A percentile compares a stretch with the other conserved stretches of the same genome.
These are phyloP conservation scores for Oceanodroma tethys DNA, from an alignment of 2,113 vertebrate species.

Conservation along the genomic window DNA sequence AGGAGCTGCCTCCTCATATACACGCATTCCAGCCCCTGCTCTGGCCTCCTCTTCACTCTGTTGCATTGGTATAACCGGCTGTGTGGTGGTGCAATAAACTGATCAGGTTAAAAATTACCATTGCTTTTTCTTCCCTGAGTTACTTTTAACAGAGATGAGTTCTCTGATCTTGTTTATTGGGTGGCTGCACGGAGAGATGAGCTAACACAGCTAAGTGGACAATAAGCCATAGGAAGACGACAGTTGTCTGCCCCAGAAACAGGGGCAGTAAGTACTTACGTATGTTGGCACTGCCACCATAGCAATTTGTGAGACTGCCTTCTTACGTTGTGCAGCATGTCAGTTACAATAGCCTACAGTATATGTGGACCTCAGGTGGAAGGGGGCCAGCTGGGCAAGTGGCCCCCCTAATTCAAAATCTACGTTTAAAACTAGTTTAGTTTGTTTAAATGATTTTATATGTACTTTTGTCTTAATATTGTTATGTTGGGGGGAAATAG, in stretches of 20 bases:
- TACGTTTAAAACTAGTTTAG: neutral
- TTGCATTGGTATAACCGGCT: neutral
- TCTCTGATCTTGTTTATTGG: neutral
- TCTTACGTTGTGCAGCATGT: neutral
- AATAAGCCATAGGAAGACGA: neutral
- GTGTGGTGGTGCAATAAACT: neutral
- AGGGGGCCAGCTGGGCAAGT: neutral
- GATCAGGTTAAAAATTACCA: neutral
- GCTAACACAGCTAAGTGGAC: neutral
- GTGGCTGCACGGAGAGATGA: neutral
- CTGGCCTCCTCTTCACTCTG: neutral
- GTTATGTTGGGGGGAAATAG: conserved; percentile 63
- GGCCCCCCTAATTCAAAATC: neutral
- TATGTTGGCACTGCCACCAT: neutral
- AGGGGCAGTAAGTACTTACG: neutral
- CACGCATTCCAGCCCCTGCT: neutral
- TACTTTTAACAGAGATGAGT: neutral
- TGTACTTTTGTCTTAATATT: conserved; percentile 69
- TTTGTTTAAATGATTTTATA: conserved; percentile 50
- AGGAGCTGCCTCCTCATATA: neutral
- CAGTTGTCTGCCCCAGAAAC: neutral
- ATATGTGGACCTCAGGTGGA: neutral
- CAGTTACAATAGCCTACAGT: neutral
- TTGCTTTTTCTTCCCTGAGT: neutral
- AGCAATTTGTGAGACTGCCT: neutral